Percentiles rank a stretch among this genome's conserved stretches.
These are phyloP conservation scores for Sebastes diploproa DNA, from an alignment of 2,797 vertebrate species.

Conservation along the genomic window DNA sequence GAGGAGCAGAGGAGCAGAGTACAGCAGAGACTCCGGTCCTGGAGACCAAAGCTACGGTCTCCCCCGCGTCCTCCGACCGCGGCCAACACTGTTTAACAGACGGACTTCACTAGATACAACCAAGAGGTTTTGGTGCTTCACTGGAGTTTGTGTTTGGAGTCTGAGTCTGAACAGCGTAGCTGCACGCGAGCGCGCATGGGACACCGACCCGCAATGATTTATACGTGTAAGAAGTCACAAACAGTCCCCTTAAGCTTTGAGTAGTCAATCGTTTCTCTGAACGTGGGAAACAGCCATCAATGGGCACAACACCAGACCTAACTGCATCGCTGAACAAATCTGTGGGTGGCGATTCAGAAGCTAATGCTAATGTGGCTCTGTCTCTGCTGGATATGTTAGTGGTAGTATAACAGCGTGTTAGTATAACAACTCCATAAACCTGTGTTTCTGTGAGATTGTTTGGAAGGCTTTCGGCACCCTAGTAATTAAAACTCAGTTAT, in stretches of 20 bases:
- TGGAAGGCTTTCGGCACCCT: not conserved
- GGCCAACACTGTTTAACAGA: too few relatives aligned
- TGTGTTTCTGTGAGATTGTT: not conserved
- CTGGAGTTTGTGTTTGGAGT: too few relatives aligned
- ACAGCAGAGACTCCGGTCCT: too few relatives aligned
- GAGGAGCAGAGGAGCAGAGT: too few relatives aligned
- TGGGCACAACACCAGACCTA: not conserved
- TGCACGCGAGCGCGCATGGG: too few relatives aligned
- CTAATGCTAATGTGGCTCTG: not conserved
- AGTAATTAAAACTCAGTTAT: conserved; percentile 34
- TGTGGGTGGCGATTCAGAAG: not conserved
- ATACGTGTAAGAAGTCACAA: too few relatives aligned
- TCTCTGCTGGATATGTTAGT: not conserved
- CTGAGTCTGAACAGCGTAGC: too few relatives aligned
- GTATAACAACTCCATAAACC: conserved; percentile 3
- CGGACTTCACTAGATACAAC: too few relatives aligned
- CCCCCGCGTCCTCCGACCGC: too few relatives aligned
- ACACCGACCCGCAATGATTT: too few relatives aligned
- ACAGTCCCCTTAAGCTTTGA: not conserved
- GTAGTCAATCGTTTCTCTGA: not conserved
- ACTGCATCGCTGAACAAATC: not conserved
- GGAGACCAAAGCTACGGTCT: too few relatives aligned
- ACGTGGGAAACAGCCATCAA: not conserved
- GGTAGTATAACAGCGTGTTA: not conserved
- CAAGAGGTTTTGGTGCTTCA: too few relatives aligned